Evolutionary conservation across 2,797 vertebrate genomes (phyloP), one percentile per base, ranked within the genome.

Genomic region (Helarctos malayanus): DNA sequence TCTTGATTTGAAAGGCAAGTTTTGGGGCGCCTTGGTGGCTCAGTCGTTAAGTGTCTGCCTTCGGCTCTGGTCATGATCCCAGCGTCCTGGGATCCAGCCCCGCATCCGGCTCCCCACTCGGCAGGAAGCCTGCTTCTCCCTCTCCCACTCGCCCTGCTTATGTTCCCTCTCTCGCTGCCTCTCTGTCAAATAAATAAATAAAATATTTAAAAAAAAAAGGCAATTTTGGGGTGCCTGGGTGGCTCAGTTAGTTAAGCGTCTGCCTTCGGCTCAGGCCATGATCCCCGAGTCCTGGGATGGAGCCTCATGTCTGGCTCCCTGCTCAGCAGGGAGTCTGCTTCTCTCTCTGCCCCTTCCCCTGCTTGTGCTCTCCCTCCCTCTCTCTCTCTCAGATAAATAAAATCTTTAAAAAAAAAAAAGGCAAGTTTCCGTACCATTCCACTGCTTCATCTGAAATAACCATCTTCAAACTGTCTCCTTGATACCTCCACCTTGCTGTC

Each of bases 381-480:
- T 41, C 41, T 41, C 41, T 41, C 41, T 41, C 41, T 41, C 41
- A 41, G 41, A 65, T 65, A 16, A n/a, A 63, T 63, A 15, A 15
- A 63, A 65, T 65, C 63, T 18, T 65, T n/a, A 4, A 3, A 4
- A 65, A 97, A 95, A 94, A 41, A 95, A 94, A 41, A 5, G 71
- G 41, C 57, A 52, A 73, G 75, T 47, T 63, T 59, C 87, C 23
- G 79, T 61, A 78, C 57, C 19, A 13, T 76, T 93, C 59, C 54
- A 65, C 7, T 78, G 18, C 9, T 83, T 95, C 79, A 38, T 35
- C 71, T 76, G 71, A 89, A 97, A 89, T 23, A 81, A 79, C 65
- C 41, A 78, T 91, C 61, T 56, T 89, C 69, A 86, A 95, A 79
- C 75, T 25, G 14, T 68, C 41, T 96, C 65, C 78, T 91, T 84